phyloP scores from a whole-genome alignment of 2,888 invertebrate species.

The Mesorhabditis spiculigera region DNA sequence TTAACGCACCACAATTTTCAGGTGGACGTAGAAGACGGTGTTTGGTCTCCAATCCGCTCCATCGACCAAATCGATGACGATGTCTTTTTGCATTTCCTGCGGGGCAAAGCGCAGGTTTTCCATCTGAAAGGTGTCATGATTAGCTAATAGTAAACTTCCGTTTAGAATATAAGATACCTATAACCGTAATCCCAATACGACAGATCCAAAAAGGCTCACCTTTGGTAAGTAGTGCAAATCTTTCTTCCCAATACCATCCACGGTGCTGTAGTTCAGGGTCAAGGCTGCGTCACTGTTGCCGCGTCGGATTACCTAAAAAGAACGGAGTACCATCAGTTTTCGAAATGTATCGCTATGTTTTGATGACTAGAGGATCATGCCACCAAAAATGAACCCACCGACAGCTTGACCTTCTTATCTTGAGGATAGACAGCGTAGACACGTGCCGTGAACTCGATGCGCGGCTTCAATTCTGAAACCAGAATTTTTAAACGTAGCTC shows the following conservation, averaged over 20 bases:
- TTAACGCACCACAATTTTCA: constrained; percentile 56
- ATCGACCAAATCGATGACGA: constrained; percentile 62
- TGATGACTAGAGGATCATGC: no score
- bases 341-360: no score
- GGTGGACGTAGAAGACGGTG: constrained; percentile 67
- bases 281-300: constrained; percentile 30
- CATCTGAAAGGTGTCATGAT: neutral
- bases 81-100: constrained; percentile 33
- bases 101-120: neutral
- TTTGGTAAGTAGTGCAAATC: constrained; percentile 65
- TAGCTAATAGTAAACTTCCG: constrained; percentile 15
- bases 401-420: constrained; percentile 27
- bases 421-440: constrained; percentile 29
- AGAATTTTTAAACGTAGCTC: no score
- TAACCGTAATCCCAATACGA: no score
- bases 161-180: constrained; percentile 17
- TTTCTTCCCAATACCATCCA: constrained; percentile 67
- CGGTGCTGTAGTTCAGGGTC: constrained; percentile 63
- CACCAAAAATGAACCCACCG: constrained; percentile 14
- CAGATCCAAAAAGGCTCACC: constrained; percentile 23
- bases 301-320: constrained; percentile 38
- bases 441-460: constrained; percentile 42
- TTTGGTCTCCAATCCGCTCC: constrained; percentile 69
- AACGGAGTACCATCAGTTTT: no score
- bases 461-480: constrained; percentile 29